Base-by-base conservation (phyloP, 2,113 vertebrate species). In the Sarotherodon lohbergeri region DNA sequence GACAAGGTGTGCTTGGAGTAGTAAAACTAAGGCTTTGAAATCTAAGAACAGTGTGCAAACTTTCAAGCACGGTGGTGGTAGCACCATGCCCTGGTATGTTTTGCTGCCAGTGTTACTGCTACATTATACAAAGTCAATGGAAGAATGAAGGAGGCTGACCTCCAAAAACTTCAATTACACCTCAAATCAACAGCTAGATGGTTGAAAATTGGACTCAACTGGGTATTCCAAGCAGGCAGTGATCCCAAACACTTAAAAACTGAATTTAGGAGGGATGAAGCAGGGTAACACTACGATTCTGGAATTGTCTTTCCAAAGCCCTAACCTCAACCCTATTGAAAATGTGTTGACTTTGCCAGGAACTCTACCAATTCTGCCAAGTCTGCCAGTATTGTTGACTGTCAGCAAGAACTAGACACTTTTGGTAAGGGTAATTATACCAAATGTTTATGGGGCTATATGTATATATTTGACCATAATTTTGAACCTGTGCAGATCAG, bases 341-440 rank as follows among this genome's bases (percentile, higher is more conserved):
- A 61, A 61, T 34, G 29, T 63, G 57, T 17, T 17, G 29, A 34
- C 29, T 19, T 9, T 34, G 5, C 16, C 3, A 61, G 57, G 57
- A 61, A 3, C 3, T 39, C 34, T n/a, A 66, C 61, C 32, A 39
- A 22, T 66, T 66, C 61, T 66, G 34, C 61, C 2, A 66, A 27
- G 27, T 27, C 27, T 27, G 27, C 27, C 27, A 27, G 27, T 27
- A 27, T 27, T 27, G 27, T 27, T 27, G 27, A 27, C 27, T 27
- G 27, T 27, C 27, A 27, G 27, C 32, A 32, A 32, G 32, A 32
- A 32, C 4, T 32, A 4, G 32, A 32, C 32, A 32, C 4, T 32
- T 32, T 4, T 32, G 4, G 32, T 32, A 6, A 66, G 34, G 61
- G 32, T 7, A 0, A 66, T 39, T 36, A 19, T 2, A 0, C 1